A percentile compares a stretch with the other conserved stretches of the same genome.
These are phyloP conservation scores for silkworm (Bombyx mori) DNA, from an alignment of 1,140 invertebrate genomes.

Conservation along the genomic window DNA sequence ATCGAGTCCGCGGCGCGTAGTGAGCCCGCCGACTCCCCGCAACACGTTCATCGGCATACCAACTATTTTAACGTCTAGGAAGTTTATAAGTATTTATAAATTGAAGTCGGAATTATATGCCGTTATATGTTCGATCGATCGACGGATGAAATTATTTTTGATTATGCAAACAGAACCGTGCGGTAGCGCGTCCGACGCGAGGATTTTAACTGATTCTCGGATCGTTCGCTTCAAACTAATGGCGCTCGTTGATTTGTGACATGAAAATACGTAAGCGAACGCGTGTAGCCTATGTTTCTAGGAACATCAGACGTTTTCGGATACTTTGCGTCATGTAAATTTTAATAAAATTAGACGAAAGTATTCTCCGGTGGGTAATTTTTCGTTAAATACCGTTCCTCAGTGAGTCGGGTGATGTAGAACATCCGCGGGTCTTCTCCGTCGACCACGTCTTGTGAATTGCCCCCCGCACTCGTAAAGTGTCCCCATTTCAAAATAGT, in stretches of 20 bases:
- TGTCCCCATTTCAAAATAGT: too few relatives aligned
- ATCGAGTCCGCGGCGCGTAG: slow-evolving; percentile 23
- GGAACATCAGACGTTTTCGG: too few relatives aligned
- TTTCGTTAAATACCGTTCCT: too few relatives aligned
- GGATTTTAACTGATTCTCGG: not conserved
- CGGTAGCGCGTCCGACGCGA: not conserved
- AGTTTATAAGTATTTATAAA: slow-evolving; percentile 27
- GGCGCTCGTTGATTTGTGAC: slow-evolving; percentile 4
- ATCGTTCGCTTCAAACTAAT: slow-evolving; percentile 1
- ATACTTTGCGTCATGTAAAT: too few relatives aligned
- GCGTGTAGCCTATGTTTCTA: too few relatives aligned
- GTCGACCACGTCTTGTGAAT: too few relatives aligned
- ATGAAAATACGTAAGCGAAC: slow-evolving; percentile 2
- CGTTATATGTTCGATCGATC: slow-evolving; percentile 9
- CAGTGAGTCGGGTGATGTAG: too few relatives aligned
- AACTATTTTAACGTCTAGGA: slow-evolving; percentile 21
- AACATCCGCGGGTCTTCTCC: too few relatives aligned
- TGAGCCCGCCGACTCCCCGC: slow-evolving; percentile 28
- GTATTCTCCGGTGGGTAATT: too few relatives aligned
- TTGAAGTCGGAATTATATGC: slow-evolving; percentile 16
- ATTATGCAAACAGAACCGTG: slow-evolving; percentile 3
- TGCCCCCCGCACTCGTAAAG: too few relatives aligned
- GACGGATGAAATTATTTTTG: slow-evolving; percentile 8
- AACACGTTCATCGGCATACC: slow-evolving; percentile 22
- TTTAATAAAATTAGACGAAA: too few relatives aligned